A percentile compares a stretch with the other conserved stretches of the same genome.
Conservation (phyloP, 2,797 vertebrate species). For the Hoplostethus mediterraneus region DNA sequence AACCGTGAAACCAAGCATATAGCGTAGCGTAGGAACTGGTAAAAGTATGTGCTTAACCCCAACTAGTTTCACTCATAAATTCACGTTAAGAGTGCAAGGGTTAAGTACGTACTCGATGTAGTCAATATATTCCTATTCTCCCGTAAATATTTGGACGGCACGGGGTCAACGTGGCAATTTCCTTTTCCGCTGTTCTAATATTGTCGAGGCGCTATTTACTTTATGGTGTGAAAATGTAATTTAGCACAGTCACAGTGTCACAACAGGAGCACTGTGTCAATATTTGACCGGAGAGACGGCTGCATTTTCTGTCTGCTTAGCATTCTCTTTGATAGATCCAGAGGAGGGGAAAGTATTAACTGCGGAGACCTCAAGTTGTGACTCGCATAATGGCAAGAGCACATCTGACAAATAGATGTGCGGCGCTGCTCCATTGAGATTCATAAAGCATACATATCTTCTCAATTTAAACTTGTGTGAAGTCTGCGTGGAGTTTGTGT, state of each 20-base stretch:
- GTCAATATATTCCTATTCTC: background rate
- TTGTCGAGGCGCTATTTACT: conserved; percentile 49
- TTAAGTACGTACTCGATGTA: conserved; percentile 5
- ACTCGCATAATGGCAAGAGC: conserved; percentile 62
- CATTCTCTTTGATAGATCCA: conserved; percentile 62
- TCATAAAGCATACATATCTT: conserved; percentile 47
- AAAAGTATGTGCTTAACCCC: background rate
- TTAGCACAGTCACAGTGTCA: conserved; percentile 57
- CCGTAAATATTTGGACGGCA: conserved; percentile 28
- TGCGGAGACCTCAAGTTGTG: conserved; percentile 63
- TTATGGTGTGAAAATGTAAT: conserved; percentile 64
- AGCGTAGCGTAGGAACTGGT: too few relatives aligned
- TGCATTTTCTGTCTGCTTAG: conserved; percentile 62
- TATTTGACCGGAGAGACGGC: conserved; percentile 59
- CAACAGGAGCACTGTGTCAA: conserved; percentile 53
- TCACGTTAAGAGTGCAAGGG: background rate
- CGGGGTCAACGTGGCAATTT: conserved; percentile 41
- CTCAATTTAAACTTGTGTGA: conserved; percentile 57
- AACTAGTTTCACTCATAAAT: background rate
- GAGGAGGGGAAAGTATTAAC: conserved; percentile 60
- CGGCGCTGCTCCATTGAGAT: conserved; percentile 49
- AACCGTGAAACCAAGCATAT: too few relatives aligned
- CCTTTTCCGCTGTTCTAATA: conserved; percentile 21
- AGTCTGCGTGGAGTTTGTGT: conserved; percentile 36
- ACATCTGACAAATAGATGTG: conserved; percentile 57